A percentile compares a stretch with the other conserved stretches of the same genome.
Conservation (phyloP, 2,113 vertebrate species). For the Ciconia stormi region DNA sequence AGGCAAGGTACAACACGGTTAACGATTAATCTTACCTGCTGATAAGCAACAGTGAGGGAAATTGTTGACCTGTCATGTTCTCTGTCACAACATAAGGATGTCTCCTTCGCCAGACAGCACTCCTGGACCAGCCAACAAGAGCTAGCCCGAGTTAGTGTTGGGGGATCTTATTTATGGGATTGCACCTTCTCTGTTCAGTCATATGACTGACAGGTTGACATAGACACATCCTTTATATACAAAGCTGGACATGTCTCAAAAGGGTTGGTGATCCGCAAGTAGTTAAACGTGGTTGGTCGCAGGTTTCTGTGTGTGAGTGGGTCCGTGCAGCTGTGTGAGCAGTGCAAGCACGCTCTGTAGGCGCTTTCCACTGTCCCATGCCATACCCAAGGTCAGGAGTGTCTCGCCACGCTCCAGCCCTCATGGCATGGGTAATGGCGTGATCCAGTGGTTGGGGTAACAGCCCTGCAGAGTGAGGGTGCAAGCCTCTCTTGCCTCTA, state of each 20-base stretch:
- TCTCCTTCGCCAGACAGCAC: neutral
- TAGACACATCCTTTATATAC: neutral
- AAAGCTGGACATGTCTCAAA: neutral
- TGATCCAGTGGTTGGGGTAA: too few species aligned
- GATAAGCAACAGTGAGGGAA: neutral
- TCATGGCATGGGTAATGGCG: too few species aligned
- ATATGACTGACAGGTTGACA: neutral
- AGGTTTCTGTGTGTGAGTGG: neutral
- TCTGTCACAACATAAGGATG: fast-evolving
- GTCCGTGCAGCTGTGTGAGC: too few species aligned
- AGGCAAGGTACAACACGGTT: neutral
- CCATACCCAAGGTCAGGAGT: too few species aligned
- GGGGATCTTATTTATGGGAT: neutral
- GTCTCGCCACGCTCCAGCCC: too few species aligned
- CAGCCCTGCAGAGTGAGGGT: too few species aligned
- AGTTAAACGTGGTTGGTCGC: neutral
- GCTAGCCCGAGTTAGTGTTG: neutral
- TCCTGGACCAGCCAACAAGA: neutral
- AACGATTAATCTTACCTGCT: neutral
- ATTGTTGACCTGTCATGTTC: neutral
- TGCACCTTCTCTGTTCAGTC: neutral
- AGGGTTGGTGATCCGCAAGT: neutral
- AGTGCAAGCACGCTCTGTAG: too few species aligned
- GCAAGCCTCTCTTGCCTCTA: too few species aligned
- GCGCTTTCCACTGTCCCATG: too few species aligned